Percentiles rank a stretch among this genome's conserved stretches.
phyloP scores from a whole-genome alignment of 2,888 invertebrate species.

The Lacanobia oleracea region DNA sequence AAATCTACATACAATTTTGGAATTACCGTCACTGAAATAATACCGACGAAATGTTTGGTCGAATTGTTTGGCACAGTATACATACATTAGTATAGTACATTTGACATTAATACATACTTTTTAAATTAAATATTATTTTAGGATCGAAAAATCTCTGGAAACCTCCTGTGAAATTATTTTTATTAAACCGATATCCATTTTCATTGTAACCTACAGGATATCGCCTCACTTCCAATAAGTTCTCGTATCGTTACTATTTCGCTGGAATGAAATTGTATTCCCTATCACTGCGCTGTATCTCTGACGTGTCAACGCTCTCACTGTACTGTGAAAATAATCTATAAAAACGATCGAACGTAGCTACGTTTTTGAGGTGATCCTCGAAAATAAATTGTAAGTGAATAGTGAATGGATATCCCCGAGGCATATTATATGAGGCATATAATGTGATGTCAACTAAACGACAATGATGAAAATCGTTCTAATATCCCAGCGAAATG shows the following conservation, averaged over 20 bases:
- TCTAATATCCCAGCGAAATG: too few relatives aligned
- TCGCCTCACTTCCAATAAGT: neutral
- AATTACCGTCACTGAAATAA: neutral
- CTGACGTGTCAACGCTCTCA: slow-evolving; percentile 9
- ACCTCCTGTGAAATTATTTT: neutral
- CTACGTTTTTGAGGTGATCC: neutral
- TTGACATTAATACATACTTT: neutral
- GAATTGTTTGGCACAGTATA: neutral
- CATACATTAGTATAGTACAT: too few relatives aligned
- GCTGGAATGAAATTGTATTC: slow-evolving; percentile 19
- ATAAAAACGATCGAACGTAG: neutral
- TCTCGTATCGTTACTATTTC: slow-evolving; percentile 17
- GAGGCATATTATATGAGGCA: too few relatives aligned
- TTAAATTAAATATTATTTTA: neutral
- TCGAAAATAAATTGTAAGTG: neutral
- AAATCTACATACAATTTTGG: neutral
- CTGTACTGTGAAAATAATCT: neutral
- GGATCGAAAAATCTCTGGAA: neutral
- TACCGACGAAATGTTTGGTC: neutral
- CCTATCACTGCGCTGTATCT: slow-evolving; percentile 17
- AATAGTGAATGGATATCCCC: too few relatives aligned
- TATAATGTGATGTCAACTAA: too few relatives aligned
- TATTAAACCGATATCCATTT: too few relatives aligned
- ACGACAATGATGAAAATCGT: too few relatives aligned
- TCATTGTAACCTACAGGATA: neutral